Evolutionary conservation across 2,113 vertebrate genomes (phyloP), one percentile per base, ranked within the genome.

Genomic region (Catharus minimus): DNA sequence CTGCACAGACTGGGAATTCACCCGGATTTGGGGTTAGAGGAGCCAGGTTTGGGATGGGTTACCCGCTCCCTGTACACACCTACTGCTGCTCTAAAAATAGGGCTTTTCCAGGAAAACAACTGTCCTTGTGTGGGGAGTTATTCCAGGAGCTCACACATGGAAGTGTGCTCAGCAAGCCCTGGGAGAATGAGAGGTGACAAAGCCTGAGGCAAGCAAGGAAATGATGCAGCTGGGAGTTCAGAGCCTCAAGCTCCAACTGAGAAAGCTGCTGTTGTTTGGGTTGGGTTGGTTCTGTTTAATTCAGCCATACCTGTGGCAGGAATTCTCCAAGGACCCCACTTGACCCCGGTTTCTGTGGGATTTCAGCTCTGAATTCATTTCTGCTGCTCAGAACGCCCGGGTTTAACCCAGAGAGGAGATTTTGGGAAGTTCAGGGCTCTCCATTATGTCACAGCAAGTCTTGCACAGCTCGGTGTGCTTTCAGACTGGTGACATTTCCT

Each of bases 401-500:
- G 30, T 39, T 79, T 39, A 55, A 90, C 71, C 74, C 5, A 1
- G 47, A 30, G 24, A 55, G 36, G 47, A 66, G 47, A 15, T 3
- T 84, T 92, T 60, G 56, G 95, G 90, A 89, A 82, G 89, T 69
- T 80, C 39, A 46, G 78, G 47, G 26, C 69, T 41, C 46, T 44
- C 14, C 50, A 52, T 50, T 13, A 38, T 15, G 2, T 82, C 73
- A 16, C 86, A 80, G 24, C 80, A n/a, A 68, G 80, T 4, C 44
- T 92, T 74, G 92, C 49, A 2, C 17, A 57, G 88, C 82, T 10
- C 6, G 0, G 0, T 22, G 12, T n/a, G 78, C 79, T 58, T 18
- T 10, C 14, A 1, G 38, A 6, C 18, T 21, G 57, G 53, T 97
- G 87, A 96, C n/a, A 14, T 93, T 96, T 60, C 78, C 67, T 95